These are phyloP conservation scores for Synanthedon myopaeformis DNA, from an alignment of 2,888 invertebrate species.

Conservation along the genomic window DNA sequence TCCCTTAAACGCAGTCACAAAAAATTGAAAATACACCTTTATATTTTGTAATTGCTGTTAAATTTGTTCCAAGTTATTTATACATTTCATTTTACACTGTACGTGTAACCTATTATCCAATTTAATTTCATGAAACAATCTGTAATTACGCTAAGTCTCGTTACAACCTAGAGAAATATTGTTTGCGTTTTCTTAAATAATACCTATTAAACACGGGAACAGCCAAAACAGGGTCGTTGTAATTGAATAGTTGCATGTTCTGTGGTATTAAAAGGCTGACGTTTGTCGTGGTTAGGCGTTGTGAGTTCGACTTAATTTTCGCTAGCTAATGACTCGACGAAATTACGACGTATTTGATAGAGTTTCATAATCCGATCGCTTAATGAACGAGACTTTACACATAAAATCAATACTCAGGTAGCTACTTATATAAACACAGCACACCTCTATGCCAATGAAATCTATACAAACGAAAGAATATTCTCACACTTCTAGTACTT, in stretches of 20 bases:
- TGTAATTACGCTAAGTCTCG: neutral
- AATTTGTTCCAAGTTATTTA: too few relatives aligned
- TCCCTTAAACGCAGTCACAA: too few relatives aligned
- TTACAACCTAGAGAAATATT: conserved; percentile 2
- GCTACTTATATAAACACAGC: too few relatives aligned
- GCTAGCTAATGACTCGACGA: conserved; percentile 37
- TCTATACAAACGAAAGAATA: too few relatives aligned
- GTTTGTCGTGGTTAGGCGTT: conserved; percentile 33
- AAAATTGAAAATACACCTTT: too few relatives aligned
- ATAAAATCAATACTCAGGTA: neutral
- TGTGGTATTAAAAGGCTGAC: conserved; percentile 32
- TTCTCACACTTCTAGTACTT: too few relatives aligned
- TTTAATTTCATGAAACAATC: neutral
- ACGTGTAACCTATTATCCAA: neutral
- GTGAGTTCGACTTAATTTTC: conserved; percentile 49
- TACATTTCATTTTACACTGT: too few relatives aligned
- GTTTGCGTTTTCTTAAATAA: conserved; percentile 12
- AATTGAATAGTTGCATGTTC: conserved; percentile 58
- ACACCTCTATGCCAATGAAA: too few relatives aligned
- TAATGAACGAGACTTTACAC: conserved; percentile 16
- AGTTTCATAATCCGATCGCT: conserved; percentile 28
- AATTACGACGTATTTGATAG: conserved; percentile 29
- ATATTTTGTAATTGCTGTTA: too few relatives aligned
- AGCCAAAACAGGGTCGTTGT: conserved; percentile 24
- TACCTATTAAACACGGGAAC: conserved; percentile 1